Percentiles rank a stretch among this genome's conserved stretches.
Conservation (phyloP, 2,797 vertebrate genomes). For the Pseudomugil gertrudae region DNA sequence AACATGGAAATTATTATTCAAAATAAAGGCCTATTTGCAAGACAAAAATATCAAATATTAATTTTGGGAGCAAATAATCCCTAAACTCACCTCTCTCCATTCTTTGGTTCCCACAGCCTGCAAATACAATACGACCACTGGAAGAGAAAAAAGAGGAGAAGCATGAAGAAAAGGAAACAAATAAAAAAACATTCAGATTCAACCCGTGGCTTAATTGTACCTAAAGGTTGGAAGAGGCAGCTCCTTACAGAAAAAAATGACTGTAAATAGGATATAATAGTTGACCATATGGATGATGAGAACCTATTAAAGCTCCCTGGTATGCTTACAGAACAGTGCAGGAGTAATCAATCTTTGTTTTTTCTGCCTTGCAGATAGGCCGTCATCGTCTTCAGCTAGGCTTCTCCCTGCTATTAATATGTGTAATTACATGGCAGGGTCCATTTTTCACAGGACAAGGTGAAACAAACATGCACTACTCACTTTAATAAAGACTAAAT, state of each 20-base stretch:
- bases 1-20: constrained; percentile 2
- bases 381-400: constrained; percentile 16
- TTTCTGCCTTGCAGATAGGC: constrained; percentile 27
- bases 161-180: constrained; percentile 11
- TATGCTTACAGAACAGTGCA: neutral
- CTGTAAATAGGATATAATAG: neutral
- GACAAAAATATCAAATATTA: constrained; percentile 4
- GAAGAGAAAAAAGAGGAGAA: constrained; percentile 15
- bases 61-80: constrained; percentile 3
- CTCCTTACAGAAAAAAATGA: constrained; percentile 18
- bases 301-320: constrained; percentile 3
- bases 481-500: no score
- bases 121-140: constrained; percentile 91
- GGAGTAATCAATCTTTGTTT: constrained; percentile 24
- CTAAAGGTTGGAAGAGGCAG: constrained; percentile 19
- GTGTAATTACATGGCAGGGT: constrained; percentile 11
- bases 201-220: neutral
- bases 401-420: constrained; percentile 13
- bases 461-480: neutral
- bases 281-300: neutral
- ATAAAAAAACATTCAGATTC: constrained; percentile 1
- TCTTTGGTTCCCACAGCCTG: constrained; percentile 93
- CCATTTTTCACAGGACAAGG: neutral
- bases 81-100: constrained; percentile 93
- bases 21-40: neutral